phyloP scores from a whole-genome alignment of 2,113 vertebrate species.

The Percina caprodes region DNA sequence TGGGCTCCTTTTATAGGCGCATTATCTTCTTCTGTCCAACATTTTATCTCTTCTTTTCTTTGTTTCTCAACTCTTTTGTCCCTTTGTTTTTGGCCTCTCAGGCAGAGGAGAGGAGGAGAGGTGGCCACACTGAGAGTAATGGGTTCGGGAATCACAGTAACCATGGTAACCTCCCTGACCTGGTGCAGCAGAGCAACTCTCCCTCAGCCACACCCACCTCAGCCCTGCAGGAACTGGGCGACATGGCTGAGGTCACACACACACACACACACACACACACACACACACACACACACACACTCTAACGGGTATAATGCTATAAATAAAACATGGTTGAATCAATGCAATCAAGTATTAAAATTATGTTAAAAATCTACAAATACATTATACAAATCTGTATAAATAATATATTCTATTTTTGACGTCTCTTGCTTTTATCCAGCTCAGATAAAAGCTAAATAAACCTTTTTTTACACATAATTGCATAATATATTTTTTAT shows the following conservation, averaged over 20 bases:
- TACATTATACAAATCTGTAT: neutral
- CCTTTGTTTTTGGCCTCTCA: constrained; percentile 75
- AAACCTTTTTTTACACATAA: neutral
- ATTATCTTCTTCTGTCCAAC: neutral
- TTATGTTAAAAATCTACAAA: neutral
- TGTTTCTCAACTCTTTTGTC: neutral
- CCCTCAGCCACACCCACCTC: constrained; percentile 91
- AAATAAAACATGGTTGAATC: neutral
- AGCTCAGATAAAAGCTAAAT: neutral
- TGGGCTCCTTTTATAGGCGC: neutral
- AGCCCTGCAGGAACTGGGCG: constrained; percentile 90
- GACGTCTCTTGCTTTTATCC: neutral
- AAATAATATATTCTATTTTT: neutral
- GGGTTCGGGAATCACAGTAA: constrained; percentile 95
- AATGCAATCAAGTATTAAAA: neutral
- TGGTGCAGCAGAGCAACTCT: constrained; percentile 96
- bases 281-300: constrained; percentile 3
- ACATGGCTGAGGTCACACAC: constrained; percentile 89
- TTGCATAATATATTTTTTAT: neutral
- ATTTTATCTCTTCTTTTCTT: neutral
- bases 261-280: neutral
- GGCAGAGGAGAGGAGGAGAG: constrained; percentile 90
- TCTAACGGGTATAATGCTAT: neutral
- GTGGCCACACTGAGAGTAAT: constrained; percentile 93
- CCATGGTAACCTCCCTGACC: constrained; percentile 95